Conservation (phyloP, 1,140 invertebrate species). For the Macrotrachela quadricornifera region DNA sequence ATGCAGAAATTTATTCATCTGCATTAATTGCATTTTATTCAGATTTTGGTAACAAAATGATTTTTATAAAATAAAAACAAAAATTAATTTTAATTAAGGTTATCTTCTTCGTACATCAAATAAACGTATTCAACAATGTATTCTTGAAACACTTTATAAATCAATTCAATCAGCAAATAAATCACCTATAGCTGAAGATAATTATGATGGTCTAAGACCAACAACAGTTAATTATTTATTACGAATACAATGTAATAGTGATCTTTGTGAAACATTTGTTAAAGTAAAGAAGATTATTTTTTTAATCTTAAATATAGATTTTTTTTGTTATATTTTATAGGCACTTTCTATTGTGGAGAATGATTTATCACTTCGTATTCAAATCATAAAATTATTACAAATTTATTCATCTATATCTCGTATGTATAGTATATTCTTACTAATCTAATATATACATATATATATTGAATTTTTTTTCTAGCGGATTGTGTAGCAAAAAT, state of each 20-base stretch:
- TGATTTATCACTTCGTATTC: conserved; percentile 18
- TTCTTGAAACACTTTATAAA: conserved; percentile 4
- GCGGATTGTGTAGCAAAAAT: conserved; percentile 25
- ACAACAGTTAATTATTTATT: conserved; percentile 19
- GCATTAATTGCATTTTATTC: too few relatives aligned
- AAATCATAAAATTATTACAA: conserved; percentile 23
- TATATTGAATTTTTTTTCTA: too few relatives aligned
- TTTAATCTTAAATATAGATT: too few relatives aligned
- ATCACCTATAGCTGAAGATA: not conserved
- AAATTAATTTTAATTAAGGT: conserved; percentile 4
- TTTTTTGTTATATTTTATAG: too few relatives aligned
- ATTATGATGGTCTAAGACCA: conserved; percentile 18
- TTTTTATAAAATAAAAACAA: too few relatives aligned
- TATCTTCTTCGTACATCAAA: conserved; percentile 7
- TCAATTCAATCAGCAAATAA: conserved; percentile 1
- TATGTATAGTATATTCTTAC: conserved; percentile 7
- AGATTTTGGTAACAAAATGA: too few relatives aligned
- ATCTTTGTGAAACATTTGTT: conserved; percentile 27
- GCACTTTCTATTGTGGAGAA: conserved; percentile 24
- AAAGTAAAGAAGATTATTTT: conserved; percentile 17
- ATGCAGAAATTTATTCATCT: too few relatives aligned
- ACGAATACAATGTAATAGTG: conserved; percentile 23
- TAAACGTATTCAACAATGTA: not conserved
- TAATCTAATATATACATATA: too few relatives aligned
- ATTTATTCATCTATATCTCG: conserved; percentile 22